Base-by-base conservation (phyloP, 2,888 invertebrate species). In the Mongoloraphidia duomilia region DNA sequence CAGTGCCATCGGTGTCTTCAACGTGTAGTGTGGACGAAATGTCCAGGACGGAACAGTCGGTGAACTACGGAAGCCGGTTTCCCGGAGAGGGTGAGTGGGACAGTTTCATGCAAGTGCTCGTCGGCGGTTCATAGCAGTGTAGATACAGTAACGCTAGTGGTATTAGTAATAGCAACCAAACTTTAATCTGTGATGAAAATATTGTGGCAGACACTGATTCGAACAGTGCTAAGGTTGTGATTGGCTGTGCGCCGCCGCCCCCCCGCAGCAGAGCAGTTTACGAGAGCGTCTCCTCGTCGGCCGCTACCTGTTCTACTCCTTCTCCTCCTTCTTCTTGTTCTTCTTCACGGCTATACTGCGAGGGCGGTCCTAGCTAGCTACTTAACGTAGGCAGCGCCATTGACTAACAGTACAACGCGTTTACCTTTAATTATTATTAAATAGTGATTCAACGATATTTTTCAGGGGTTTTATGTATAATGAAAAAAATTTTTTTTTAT, bases 51-150 rank as follows among this genome's bases (percentile, higher is more conserved):
- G 48, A 48, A 43, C 48, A 48, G 11, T 46, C 26, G 26, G 33
- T 26, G n/a, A 33, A 17, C 9, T 42, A 17, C 26, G 42, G 42
- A 34, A 47, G 41, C 35, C 40, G 47, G 26, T 47, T 47, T 41
- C 37, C 36, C 10, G 42, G 43, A 45, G 68, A 70, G 40, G 72
- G 70, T 55, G 74, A 74, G 56, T 66, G 73, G 63, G 74, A 75
- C 60, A 78, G 78, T 63, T 79, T 80, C 65, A 79, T 81, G 76
- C 77, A 81, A 65, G 77, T 81, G 61, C 70, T 82, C 64, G 81
- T 82, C 63, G 81, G 80, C 58, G 76, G 77, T 62, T 75, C 78
- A 75, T 79, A 79, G 77, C 69, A 67, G 48, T 48, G 48, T 43
- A 17, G 36, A 41, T 34, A 41, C 34, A 41, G 13, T 41, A 47